Evolutionary conservation across 2,113 vertebrate species (phyloP).

Genomic region (Casuarius casuarius): DNA sequence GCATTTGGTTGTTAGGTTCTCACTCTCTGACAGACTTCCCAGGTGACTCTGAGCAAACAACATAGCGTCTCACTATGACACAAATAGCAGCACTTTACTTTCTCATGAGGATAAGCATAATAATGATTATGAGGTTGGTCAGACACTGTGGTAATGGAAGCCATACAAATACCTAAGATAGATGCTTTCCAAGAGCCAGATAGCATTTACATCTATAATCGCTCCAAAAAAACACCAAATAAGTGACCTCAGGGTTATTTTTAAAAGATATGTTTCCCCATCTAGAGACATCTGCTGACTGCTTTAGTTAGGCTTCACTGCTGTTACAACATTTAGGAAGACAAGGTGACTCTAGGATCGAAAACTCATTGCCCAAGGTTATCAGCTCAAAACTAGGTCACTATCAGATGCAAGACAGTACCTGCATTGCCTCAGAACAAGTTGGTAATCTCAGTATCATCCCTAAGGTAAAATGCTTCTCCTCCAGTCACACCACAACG

Average conservation of each 20-base stretch:
- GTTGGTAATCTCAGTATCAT: background rate
- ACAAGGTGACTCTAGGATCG: background rate
- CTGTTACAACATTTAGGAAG: background rate
- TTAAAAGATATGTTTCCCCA: background rate
- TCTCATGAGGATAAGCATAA: accelerated
- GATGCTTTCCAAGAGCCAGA: background rate
- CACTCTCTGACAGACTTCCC: background rate
- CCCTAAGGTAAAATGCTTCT: background rate
- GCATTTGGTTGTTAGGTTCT: background rate
- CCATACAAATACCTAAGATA: background rate
- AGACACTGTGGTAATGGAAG: background rate
- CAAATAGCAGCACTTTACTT: background rate
- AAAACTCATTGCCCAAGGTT: background rate
- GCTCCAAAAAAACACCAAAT: background rate
- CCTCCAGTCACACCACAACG: background rate
- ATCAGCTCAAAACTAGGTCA: background rate
- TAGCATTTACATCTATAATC: background rate
- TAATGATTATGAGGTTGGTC: background rate
- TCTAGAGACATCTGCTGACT: background rate
- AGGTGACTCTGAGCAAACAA: background rate
- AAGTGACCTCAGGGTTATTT: background rate
- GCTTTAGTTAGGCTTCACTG: background rate
- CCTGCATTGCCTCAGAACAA: background rate
- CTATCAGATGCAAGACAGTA: background rate
- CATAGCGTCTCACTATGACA: accelerated